A percentile compares a stretch with the other conserved stretches of the same genome.
phyloP scores from a whole-genome alignment of 2,113 vertebrate species.

The Pica pica region DNA sequence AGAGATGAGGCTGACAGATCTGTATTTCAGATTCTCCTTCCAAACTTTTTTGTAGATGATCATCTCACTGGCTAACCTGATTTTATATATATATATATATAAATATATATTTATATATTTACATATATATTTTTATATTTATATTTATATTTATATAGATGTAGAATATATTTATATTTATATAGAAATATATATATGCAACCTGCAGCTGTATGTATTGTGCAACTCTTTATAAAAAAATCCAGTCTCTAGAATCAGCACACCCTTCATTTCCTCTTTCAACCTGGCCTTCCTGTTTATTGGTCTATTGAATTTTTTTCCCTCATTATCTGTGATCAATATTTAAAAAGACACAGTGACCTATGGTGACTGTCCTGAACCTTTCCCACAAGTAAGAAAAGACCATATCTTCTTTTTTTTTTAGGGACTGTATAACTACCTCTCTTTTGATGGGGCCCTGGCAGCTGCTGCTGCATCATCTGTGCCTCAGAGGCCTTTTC shows the following conservation, averaged over 20 bases:
- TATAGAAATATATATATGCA: neutral
- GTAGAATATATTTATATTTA: too few relatives aligned
- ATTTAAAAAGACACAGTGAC: neutral
- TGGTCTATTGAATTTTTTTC: neutral
- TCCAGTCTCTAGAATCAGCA: neutral
- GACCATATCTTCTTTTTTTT: neutral
- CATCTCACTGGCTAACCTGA: neutral
- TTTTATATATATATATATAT: too few relatives aligned
- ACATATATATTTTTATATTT: too few relatives aligned
- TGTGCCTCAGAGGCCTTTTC: neutral
- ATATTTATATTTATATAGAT: too few relatives aligned
- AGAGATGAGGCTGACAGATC: neutral
- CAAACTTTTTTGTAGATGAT: neutral
- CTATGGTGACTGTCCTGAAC: neutral
- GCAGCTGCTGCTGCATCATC: neutral
- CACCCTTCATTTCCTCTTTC: neutral
- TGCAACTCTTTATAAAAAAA: neutral
- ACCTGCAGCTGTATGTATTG: accelerated
- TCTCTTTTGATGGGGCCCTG: neutral
- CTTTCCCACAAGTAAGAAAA: neutral
- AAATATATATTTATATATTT: too few relatives aligned
- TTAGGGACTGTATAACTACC: neutral
- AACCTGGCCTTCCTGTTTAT: neutral
- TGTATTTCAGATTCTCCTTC: neutral
- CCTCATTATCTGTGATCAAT: neutral